Base-by-base conservation (phyloP, 2,888 invertebrate species). In the Euphydryas editha region DNA sequence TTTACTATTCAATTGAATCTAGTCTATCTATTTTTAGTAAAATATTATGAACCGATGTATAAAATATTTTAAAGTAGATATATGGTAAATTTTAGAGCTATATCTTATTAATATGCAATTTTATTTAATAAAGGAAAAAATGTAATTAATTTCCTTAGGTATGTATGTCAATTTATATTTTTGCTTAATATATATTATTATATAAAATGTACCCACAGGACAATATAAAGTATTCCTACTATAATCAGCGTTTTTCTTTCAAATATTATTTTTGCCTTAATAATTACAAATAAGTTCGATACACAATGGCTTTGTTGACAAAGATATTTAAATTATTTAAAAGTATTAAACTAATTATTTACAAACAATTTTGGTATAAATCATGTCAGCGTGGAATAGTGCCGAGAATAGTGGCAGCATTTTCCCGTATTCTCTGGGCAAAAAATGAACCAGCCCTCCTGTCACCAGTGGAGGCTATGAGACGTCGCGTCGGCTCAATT, bases 1-100 rank as follows among this genome's bases (percentile, higher is more conserved):
- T 51, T 54, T 64, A 55, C 49, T 59, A 20, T 62, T 57, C 8
- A 55, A 46, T 21, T 59, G 7, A 55, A 37, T 21, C 11, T 36
- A 54, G 17, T 54, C 30, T 36, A 8, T 13, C 36, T 51, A 24
- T 8, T 6, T 10, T 20, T 51, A 51, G 49, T 51, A 6, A 10
- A 21, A 51, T 24, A 15, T 51, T n/a, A n/a, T 51, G 4, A 51
- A 24, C 21, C 5, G 5, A 11, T n/a, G 21, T 24, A 51, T 51
- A 47, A 51, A 24, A 51, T n/a, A 51, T 7, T 24, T 51, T 15
- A 24, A 24, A 44, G 15, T n/a, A 42, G 1, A 42, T n/a, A 15
- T 6, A 11, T 39, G 39, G 3, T 3, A 44, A 44, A n/a, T 44
- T 44, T n/a, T 15, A 44, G n/a, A n/a, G 6, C 42, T 15, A n/a